A percentile compares a stretch with the other conserved stretches of the same genome.
Evolutionary conservation across 2,797 vertebrate genomes (phyloP).

Genomic region (Scomberomorus guttatus): DNA sequence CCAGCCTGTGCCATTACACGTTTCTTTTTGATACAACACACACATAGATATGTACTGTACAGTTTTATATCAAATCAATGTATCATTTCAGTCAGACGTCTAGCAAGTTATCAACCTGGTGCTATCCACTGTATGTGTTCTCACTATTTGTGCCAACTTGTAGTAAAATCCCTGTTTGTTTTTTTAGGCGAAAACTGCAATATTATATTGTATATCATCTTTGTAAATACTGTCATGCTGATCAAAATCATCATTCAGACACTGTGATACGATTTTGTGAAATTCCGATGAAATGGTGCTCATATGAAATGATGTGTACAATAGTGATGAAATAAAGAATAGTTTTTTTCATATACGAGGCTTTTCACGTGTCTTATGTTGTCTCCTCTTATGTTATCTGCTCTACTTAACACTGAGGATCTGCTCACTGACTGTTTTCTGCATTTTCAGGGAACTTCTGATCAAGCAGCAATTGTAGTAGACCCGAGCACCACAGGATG

Average conservation of each 20-base stretch:
- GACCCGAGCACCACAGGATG: constrained; percentile 58
- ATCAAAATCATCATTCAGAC: constrained; percentile 66
- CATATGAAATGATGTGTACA: constrained; percentile 58
- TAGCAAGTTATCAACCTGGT: constrained; percentile 76
- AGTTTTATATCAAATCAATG: constrained; percentile 43
- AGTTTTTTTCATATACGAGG: constrained; percentile 45
- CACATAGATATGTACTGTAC: constrained; percentile 57
- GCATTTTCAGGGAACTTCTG: neutral
- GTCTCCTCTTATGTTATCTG: neutral
- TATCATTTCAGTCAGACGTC: constrained; percentile 47
- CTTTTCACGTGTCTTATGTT: neutral
- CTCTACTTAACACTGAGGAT: neutral
- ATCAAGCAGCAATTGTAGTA: neutral
- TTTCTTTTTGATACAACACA: constrained; percentile 28
- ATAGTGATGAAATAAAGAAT: constrained; percentile 71
- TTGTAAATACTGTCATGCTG: constrained; percentile 57
- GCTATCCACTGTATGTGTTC: constrained; percentile 68
- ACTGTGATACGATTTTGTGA: constrained; percentile 61
- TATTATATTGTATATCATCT: constrained; percentile 38
- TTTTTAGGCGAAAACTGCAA: constrained; percentile 49
- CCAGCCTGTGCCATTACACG: constrained; percentile 38
- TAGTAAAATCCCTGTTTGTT: constrained; percentile 47
- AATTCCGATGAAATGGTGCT: constrained; percentile 72
- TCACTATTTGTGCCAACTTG: constrained; percentile 74
- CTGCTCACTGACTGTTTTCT: neutral